Evolutionary conservation across 2,888 invertebrate species (phyloP), one percentile per base, ranked within the genome.

Genomic region (Drosophila helvetica): DNA sequence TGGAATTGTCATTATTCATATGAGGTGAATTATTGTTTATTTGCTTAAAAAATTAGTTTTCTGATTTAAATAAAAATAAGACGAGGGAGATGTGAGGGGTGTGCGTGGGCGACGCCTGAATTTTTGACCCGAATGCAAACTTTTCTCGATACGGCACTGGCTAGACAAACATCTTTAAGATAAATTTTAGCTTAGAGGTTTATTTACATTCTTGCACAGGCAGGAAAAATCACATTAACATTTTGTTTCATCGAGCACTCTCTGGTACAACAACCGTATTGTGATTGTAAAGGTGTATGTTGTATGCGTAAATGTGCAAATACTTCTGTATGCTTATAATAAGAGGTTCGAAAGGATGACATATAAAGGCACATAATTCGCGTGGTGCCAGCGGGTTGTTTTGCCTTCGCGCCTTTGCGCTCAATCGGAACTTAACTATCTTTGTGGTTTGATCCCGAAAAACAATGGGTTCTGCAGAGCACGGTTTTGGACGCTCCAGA

Each of bases 271-370:
- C 84, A 42, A 68, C 48, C 1, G 90, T 91, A 2, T 76, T 90
- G 52, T 92, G 89, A 80, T 96, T 95, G 88, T 98, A 94, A 61
- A 99, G 94, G 90, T 99, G 99, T 92, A 99, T 97, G 93, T 98
- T 98, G 53, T 98, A 97, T 68, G 98, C 96, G 91, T 98, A 99
- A 90, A 98, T 98, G 96, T 95, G 92, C 97, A 81, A 96, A 10
- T 97, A 96, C 81, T 98, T 94, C 91, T 99, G 98, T 9, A 98
- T 97, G 88, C 98, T 98, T 76, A 99, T 97, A 9, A 98, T 96
- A 92, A 99, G 98, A 0, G 99, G 99, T 92, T 99, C 98, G 15
- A 95, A 96, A 0, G 99, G 99, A 92, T 99, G 99, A 92, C 98
- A 98, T 10, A 98, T 98, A 91, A 98, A 99, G 18, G 98, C 98